phyloP scores from a whole-genome alignment of 2,888 invertebrate species.

The Litoditis marina region DNA sequence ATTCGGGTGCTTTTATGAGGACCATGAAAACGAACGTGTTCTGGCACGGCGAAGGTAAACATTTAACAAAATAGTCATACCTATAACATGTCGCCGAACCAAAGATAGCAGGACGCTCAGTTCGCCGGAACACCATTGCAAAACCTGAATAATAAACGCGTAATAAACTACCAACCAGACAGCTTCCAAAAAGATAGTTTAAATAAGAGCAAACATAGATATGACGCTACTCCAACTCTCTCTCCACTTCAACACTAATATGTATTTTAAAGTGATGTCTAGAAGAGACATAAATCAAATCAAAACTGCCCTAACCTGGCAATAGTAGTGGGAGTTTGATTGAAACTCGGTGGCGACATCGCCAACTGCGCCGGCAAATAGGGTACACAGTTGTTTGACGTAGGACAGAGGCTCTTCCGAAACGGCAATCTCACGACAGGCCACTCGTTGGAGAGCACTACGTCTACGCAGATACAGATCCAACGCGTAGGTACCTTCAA shows the following conservation, averaged over 20 bases:
- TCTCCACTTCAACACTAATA: too few relatives aligned
- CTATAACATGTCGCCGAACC: conserved; percentile 57
- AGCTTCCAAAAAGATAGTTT: too few relatives aligned
- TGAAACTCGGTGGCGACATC: conserved; percentile 52
- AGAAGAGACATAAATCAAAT: not conserved
- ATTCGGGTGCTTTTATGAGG: too few relatives aligned
- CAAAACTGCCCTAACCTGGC: conserved; percentile 63
- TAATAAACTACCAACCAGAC: too few relatives aligned
- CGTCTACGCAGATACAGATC: conserved; percentile 55
- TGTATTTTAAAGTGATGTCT: too few relatives aligned
- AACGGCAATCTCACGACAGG: conserved; percentile 41
- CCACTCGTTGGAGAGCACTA: conserved; percentile 42
- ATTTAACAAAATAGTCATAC: conserved; percentile 59
- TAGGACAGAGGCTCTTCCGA: conserved; percentile 53
- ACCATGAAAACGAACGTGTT: too few relatives aligned
- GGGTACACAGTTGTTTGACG: conserved; percentile 45
- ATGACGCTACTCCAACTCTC: too few relatives aligned
- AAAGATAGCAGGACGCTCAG: conserved; percentile 50
- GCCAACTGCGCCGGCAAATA: conserved; percentile 46
- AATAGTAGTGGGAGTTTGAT: conserved; percentile 43
- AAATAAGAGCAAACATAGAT: too few relatives aligned
- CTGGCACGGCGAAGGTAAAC: not conserved
- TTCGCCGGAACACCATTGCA: conserved; percentile 59
- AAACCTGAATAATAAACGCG: conserved; percentile 40
- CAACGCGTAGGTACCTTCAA: conserved; percentile 50